These are phyloP conservation scores for Bhutanitis thaidina DNA, from an alignment of 2,888 invertebrate species.

Conservation along the genomic window DNA sequence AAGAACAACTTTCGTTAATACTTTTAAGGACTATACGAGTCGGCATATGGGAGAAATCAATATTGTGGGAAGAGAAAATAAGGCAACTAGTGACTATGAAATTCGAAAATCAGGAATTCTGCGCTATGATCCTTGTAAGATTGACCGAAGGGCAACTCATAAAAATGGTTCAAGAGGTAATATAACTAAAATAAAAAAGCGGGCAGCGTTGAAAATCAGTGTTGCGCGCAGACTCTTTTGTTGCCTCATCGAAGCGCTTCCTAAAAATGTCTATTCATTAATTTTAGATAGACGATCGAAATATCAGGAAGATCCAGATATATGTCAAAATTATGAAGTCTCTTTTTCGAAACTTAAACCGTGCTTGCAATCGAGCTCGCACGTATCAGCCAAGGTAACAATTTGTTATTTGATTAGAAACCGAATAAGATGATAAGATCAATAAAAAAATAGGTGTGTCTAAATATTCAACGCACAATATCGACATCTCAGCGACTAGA, in stretches of 20 bases:
- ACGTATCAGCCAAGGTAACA: conserved; percentile 39
- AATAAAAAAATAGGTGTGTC: background rate
- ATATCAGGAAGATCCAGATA: conserved; percentile 41
- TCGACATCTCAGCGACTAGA: too few relatives aligned
- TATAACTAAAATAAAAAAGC: too few relatives aligned
- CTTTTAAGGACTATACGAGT: conserved; percentile 72
- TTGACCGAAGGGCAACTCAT: conserved; percentile 79
- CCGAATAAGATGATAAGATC: background rate
- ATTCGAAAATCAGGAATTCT: conserved; percentile 43
- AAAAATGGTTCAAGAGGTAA: conserved; percentile 68
- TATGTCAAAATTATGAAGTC: conserved; percentile 39
- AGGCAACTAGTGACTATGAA: conserved; percentile 39
- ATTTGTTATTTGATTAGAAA: background rate
- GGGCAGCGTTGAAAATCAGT: too few relatives aligned
- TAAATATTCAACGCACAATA: too few relatives aligned
- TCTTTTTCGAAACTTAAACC: conserved; percentile 38
- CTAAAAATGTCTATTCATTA: too few relatives aligned
- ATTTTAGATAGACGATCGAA: conserved; percentile 49
- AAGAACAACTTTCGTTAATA: background rate
- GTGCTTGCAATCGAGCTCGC: conserved; percentile 31
- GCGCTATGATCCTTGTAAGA: conserved; percentile 68
- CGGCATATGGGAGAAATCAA: conserved; percentile 78
- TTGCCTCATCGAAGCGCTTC: too few relatives aligned
- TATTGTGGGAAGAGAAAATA: conserved; percentile 74
- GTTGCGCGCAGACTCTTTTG: too few relatives aligned